phyloP scores from a whole-genome alignment of 2,113 vertebrate species.

The Noturus placidus region DNA sequence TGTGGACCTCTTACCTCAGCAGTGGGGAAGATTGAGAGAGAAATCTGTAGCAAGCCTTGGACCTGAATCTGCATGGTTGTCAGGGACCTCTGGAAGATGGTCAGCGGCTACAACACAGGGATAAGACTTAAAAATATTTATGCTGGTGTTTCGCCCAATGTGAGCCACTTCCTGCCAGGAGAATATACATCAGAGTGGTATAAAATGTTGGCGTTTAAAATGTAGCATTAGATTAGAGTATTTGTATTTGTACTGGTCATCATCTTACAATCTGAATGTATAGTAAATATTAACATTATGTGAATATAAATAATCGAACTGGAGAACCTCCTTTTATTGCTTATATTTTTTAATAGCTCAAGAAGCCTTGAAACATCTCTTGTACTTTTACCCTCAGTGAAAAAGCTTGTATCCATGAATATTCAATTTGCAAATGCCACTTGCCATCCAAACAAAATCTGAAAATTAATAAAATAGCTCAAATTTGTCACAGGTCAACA shows the following conservation, averaged over 20 bases:
- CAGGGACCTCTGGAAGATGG: slow-evolving; percentile 86
- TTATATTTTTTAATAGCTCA: neutral
- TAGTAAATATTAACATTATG: neutral
- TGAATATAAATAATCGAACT: neutral
- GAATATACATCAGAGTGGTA: neutral
- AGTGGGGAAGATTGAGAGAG: slow-evolving; percentile 80
- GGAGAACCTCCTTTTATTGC: neutral
- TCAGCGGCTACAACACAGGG: slow-evolving; percentile 76
- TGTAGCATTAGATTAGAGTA: neutral
- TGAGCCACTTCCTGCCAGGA: neutral
- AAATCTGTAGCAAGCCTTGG: slow-evolving; percentile 81
- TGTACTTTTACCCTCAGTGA: neutral
- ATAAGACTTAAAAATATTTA: slow-evolving; percentile 31
- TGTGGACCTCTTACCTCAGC: slow-evolving; percentile 77
- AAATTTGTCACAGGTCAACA: neutral
- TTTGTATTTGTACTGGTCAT: neutral
- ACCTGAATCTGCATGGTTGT: slow-evolving; percentile 92
- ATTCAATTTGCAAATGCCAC: neutral
- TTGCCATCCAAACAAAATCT: neutral
- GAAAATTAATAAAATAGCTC: neutral
- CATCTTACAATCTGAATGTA: slow-evolving; percentile 50
- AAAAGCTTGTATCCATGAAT: neutral
- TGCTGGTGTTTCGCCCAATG: too few species aligned
- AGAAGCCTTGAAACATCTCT: neutral
- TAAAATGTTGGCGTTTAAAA: neutral